Evolutionary conservation across 2,888 invertebrate species (phyloP).

Genomic region (Argyresthia albistria): DNA sequence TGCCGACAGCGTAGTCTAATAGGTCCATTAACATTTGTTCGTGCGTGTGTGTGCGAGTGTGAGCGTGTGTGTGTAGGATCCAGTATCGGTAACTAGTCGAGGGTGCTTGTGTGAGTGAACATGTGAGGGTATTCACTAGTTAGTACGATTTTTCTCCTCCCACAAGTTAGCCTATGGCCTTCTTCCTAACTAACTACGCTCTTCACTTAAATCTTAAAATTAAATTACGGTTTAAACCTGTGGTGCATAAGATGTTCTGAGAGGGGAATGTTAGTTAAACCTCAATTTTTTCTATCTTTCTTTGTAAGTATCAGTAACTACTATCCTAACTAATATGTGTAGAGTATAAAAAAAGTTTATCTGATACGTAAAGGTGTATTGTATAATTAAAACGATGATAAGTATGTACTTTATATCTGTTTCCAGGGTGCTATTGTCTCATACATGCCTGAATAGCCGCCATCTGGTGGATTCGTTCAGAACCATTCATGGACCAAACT

Average conservation of each 20-base stretch:
- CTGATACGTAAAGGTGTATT: conserved; percentile 7
- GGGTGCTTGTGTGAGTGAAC: no score
- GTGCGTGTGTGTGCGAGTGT: no score
- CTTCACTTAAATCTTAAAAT: conserved; percentile 19
- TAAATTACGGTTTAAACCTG: conserved; percentile 33
- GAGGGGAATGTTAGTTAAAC: conserved; percentile 35
- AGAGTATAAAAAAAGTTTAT: conserved; percentile 13
- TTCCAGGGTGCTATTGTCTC: conserved; percentile 45
- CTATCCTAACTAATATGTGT: conserved; percentile 20
- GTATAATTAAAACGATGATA: conserved; percentile 4
- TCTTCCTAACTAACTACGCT: conserved; percentile 14
- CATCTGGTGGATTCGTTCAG: background rate
- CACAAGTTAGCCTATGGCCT: conserved; percentile 26
- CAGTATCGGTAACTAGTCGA: no score
- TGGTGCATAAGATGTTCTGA: conserved; percentile 50
- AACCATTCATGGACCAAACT: no score
- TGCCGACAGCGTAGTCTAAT: no score
- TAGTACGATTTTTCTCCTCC: conserved; percentile 26
- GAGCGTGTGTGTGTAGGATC: no score
- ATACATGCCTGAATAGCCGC: background rate
- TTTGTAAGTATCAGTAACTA: conserved; percentile 24
- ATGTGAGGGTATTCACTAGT: conserved; percentile 11
- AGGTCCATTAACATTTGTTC: no score
- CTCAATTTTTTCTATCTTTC: conserved; percentile 22
- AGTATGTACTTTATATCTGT: conserved; percentile 15